Conservation (phyloP, 2,797 vertebrate species). For the Nasua narica region DNA sequence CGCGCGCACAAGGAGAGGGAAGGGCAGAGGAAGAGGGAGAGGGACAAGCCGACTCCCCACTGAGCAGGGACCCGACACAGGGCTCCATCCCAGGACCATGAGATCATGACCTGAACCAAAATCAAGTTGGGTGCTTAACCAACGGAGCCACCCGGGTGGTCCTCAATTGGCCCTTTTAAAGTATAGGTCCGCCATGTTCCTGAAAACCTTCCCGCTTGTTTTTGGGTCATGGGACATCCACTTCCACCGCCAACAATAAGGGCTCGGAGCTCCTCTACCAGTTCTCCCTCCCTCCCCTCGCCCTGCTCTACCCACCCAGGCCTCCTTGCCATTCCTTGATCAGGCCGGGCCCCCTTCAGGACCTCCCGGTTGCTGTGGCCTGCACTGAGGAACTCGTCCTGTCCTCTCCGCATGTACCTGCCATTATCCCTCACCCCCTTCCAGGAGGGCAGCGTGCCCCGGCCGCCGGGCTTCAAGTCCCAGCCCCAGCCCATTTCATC, state of each 20-base stretch:
- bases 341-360: no score
- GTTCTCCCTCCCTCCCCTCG: no score
- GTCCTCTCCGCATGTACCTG: not conserved
- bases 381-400: not conserved
- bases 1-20: not conserved
- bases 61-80: not conserved
- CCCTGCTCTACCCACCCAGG: not conserved
- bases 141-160: not conserved
- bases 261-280: not conserved
- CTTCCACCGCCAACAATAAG: rapidly evolving
- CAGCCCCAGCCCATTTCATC: not conserved
- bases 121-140: not conserved
- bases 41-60: not conserved
- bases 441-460: not conserved
- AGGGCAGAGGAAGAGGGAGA: not conserved
- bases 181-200: not conserved
- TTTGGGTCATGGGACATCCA: not conserved
- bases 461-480: not conserved
- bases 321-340: not conserved
- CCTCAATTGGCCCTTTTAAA: not conserved
- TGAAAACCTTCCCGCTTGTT: not conserved
- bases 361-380: not conserved
- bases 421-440: not conserved
- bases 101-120: not conserved
- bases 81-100: not conserved